phyloP scores from a whole-genome alignment of 2,113 vertebrate genomes.

The Lanius ludovicianus region DNA sequence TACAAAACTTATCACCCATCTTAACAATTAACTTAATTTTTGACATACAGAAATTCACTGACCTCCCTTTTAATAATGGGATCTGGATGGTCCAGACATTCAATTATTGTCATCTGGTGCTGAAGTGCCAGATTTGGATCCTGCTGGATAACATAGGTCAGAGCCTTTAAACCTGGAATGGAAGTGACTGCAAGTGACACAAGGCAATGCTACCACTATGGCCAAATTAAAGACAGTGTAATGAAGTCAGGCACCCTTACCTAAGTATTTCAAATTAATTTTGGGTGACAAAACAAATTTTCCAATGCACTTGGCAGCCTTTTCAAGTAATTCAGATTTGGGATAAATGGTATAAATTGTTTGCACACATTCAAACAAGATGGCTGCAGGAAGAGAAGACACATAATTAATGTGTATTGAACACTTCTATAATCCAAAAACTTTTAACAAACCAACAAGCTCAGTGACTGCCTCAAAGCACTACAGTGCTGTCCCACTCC shows the following conservation, averaged over 20 bases:
- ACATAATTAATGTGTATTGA: neutral
- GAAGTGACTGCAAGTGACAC: neutral
- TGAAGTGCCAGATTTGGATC: constrained; percentile 93
- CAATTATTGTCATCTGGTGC: constrained; percentile 98
- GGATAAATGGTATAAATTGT: constrained; percentile 93
- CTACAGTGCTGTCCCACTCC: neutral
- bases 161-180: constrained; percentile 89
- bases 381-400: constrained; percentile 75
- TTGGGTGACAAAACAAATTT: constrained; percentile 95
- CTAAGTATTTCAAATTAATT: constrained; percentile 97
- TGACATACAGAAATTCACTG: constrained; percentile 38
- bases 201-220: neutral
- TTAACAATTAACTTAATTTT: neutral
- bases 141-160: constrained; percentile 94
- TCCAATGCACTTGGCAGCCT: constrained; percentile 94
- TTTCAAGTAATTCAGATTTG: constrained; percentile 91
- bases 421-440: neutral
- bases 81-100: constrained; percentile 94
- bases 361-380: constrained; percentile 95
- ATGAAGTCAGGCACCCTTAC: constrained; percentile 75
- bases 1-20: neutral
- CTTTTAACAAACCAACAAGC: neutral
- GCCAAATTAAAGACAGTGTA: neutral
- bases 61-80: constrained; percentile 96
- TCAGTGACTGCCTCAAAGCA: neutral